Base-by-base conservation (phyloP, 2,797 vertebrate species). In the Synaphobranchus kaupii region DNA sequence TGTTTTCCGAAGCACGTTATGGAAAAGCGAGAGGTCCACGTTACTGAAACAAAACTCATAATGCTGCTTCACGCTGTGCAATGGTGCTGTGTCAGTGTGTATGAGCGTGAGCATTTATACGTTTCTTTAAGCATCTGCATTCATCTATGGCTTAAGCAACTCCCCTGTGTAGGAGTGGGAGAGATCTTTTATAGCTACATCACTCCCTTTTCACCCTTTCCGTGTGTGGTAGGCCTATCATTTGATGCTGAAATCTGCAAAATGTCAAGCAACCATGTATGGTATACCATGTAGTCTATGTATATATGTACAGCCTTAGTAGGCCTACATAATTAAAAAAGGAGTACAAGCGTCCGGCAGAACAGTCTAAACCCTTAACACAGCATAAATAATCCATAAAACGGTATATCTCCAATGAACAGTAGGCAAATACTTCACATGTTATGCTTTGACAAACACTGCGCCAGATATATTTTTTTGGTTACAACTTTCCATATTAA, bases 391-490 rank as follows among this genome's bases (percentile, higher is more conserved):
- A 71, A 87, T 28, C 22, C 93, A 92, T 89, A 91, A 91, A 94
- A 94, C 92, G 95, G 94, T 95, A 95, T 93, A 94, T 95, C 91
- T 94, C 95, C 94, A 94, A 94, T 96, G 93, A 96, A 95, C 95
- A 95, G 94, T 94, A 96, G 95, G 95, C 96, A 96, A 96, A 97
- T 96, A 96, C 96, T 94, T 96, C 95, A 97, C 96, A 93, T 94
- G 94, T 96, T 94, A 94, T 94, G 96, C 95, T 96, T 87, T 90
- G 95, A 97, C 96, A 96, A 96, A 96, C 95, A 95, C 93, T 94
- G 95, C 93, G 92, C 95, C 93, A 95, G 89, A 94, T 92, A 91
- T 92, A 91, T 92, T 95, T 93, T 93, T 93, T 92, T 91, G 94
- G 95, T 95, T 87, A 87, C 83, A 84, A 84, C 86, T 87, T 58